Conservation (phyloP, 1,140 invertebrate species). For the Drosophila takahashii region DNA sequence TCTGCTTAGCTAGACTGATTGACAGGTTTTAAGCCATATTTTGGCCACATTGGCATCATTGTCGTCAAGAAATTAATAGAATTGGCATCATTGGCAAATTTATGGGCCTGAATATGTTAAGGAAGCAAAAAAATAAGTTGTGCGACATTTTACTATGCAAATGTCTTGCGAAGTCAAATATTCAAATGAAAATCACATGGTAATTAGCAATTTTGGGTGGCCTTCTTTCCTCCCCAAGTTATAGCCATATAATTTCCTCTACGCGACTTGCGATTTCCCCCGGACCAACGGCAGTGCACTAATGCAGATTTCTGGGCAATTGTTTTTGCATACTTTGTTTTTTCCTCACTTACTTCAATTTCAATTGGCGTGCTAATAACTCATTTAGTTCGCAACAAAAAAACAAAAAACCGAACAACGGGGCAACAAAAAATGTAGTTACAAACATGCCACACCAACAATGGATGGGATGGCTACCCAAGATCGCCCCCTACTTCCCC, state of each 20-base stretch:
- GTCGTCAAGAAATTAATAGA: neutral
- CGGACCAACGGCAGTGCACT: neutral
- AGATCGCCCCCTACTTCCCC: constrained; percentile 23
- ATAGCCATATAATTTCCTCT: constrained; percentile 41
- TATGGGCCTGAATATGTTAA: neutral
- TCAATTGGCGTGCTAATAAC: constrained; percentile 82
- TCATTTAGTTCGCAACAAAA: constrained; percentile 79
- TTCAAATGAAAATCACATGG: constrained; percentile 39
- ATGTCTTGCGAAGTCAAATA: constrained; percentile 12
- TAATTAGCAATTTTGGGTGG: constrained; percentile 45
- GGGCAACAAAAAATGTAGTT: constrained; percentile 55
- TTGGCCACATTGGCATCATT: neutral
- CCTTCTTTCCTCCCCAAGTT: constrained; percentile 37
- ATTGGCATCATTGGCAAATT: neutral
- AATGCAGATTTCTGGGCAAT: constrained; percentile 53
- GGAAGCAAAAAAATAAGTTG: neutral
- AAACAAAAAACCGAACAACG: constrained; percentile 27
- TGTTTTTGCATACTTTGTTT: constrained; percentile 49
- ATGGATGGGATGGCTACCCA: constrained; percentile 38
- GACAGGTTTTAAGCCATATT: neutral
- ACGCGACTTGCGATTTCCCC: constrained; percentile 45
- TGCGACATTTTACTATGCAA: constrained; percentile 3
- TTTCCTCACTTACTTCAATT: constrained; percentile 59
- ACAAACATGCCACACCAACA: constrained; percentile 65
- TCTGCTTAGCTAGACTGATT: too few species aligned